phyloP scores from a whole-genome alignment of 2,797 vertebrate genomes.

The Gallirallus australis region DNA sequence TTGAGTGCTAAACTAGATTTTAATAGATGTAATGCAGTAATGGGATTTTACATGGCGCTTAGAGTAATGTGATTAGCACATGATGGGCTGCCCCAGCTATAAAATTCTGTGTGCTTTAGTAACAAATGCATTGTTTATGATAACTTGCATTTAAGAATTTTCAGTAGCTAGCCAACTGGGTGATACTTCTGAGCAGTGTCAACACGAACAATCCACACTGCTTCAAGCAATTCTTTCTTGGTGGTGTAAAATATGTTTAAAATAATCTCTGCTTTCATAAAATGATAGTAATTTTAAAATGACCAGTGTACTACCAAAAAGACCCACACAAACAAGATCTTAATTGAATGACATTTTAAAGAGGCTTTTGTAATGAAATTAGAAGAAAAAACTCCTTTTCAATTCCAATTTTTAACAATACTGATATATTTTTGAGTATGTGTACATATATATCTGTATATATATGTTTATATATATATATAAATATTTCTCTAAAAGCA shows the following conservation, averaged over 20 bases:
- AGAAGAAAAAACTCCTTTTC: neutral
- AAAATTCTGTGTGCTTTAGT: neutral
- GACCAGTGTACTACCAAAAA: neutral
- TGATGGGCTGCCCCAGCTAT: neutral
- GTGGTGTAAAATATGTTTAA: neutral
- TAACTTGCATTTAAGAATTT: conserved; percentile 33
- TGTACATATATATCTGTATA: no score
- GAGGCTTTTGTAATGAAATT: neutral
- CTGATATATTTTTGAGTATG: no score
- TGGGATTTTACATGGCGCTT: neutral
- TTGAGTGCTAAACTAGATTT: neutral
- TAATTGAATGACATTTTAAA: neutral
- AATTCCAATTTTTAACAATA: neutral
- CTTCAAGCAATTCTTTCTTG: neutral
- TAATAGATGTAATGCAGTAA: neutral
- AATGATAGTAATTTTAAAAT: neutral
- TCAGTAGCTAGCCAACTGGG: neutral
- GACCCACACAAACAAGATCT: neutral
- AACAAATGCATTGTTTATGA: conserved; percentile 26
- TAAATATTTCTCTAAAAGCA: neutral
- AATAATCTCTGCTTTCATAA: neutral
- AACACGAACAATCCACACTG: neutral
- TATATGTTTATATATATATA: no score
- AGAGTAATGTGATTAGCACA: conserved; percentile 30
- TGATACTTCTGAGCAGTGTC: neutral